phyloP scores from a whole-genome alignment of 2,888 invertebrate species.

The Eledona agricola region DNA sequence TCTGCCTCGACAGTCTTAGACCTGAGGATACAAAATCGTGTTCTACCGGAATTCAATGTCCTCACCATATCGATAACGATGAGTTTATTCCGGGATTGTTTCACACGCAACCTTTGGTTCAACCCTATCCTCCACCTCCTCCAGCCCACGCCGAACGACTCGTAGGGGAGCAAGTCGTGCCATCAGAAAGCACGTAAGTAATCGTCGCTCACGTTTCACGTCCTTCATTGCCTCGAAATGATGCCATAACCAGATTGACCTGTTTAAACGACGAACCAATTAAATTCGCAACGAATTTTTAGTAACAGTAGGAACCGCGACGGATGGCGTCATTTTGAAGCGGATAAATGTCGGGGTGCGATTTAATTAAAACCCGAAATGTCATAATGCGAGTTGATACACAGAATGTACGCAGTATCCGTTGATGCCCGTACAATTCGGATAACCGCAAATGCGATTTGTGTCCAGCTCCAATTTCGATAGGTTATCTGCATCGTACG shows the following conservation, averaged over 20 bases:
- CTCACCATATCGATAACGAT: conserved; percentile 65
- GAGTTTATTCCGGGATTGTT: conserved; percentile 69
- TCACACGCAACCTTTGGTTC: conserved; percentile 73
- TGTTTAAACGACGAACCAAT: too few relatives aligned
- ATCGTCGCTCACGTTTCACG: conserved; percentile 7
- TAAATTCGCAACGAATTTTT: too few relatives aligned
- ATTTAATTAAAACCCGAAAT: too few relatives aligned
- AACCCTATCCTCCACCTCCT: conserved; percentile 72
- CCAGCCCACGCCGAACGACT: conserved; percentile 74
- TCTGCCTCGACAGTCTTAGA: conserved; percentile 74
- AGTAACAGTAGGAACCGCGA: too few relatives aligned
- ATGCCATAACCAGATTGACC: too few relatives aligned
- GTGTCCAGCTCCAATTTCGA: conserved; percentile 38
- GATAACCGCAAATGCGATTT: conserved; percentile 38
- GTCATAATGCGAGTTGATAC: too few relatives aligned
- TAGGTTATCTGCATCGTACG: conserved; percentile 46
- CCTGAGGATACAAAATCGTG: conserved; percentile 78
- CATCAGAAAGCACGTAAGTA: conserved; percentile 83
- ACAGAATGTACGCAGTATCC: too few relatives aligned
- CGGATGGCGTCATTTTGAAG: too few relatives aligned
- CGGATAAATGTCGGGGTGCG: too few relatives aligned
- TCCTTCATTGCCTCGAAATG: too few relatives aligned
- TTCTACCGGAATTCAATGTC: conserved; percentile 77
- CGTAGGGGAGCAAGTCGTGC: conserved; percentile 75
- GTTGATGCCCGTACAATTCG: conserved; percentile 24